Percentiles rank a stretch among this genome's conserved stretches.
Evolutionary conservation across 2,888 invertebrate genomes (phyloP).

Genomic region (Eristalinus sepulchralis): DNA sequence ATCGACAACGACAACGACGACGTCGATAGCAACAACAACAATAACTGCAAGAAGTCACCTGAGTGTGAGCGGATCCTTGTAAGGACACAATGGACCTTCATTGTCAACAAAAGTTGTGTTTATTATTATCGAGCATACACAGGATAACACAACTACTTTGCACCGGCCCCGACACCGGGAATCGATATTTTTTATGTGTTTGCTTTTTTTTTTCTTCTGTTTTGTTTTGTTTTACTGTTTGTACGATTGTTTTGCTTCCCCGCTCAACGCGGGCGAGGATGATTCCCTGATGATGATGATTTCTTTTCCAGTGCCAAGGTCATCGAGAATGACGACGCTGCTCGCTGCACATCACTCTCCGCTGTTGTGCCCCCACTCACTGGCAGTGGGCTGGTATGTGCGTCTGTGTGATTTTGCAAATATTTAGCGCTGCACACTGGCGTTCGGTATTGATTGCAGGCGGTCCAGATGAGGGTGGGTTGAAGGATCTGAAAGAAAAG

Average conservation of each 20-base stretch:
- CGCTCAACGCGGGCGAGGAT: not conserved
- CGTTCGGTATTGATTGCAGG: constrained; percentile 9
- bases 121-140: constrained; percentile 14
- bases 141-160: not conserved
- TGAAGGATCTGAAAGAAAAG: constrained; percentile 2
- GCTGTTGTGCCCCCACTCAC: not conserved
- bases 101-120: constrained; percentile 45
- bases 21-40: not conserved
- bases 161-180: not conserved
- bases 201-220: not conserved
- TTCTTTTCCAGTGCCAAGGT: constrained; percentile 39
- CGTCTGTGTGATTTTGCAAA: not conserved
- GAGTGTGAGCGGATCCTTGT: constrained; percentile 32
- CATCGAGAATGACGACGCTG: not conserved
- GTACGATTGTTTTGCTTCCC: not conserved
- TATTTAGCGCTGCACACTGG: not conserved
- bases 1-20: not conserved
- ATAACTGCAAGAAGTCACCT: constrained; percentile 18
- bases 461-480: constrained; percentile 1
- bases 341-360: not conserved
- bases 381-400: not conserved
- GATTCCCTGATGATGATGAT: constrained; percentile 5
- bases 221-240: not conserved
- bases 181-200: constrained; percentile 30
- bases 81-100: constrained; percentile 35